Percentiles rank a stretch among this genome's conserved stretches.
These are phyloP conservation scores for Leucophenga montana DNA, from an alignment of 2,888 invertebrate genomes.

Conservation along the genomic window DNA sequence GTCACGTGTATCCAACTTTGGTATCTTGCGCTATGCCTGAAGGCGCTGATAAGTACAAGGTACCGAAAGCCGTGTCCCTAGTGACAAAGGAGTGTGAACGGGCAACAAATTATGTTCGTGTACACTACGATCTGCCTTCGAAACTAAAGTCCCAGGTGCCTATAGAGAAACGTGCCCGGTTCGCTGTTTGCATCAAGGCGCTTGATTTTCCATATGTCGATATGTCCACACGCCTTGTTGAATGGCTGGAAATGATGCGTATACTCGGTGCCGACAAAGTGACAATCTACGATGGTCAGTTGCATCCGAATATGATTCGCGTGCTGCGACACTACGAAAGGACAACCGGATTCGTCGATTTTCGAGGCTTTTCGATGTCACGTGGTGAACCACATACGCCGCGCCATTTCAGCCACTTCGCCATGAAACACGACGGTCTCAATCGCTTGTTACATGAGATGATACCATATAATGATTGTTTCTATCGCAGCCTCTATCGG, in stretches of 20 bases:
- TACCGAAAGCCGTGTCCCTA: constrained; percentile 50
- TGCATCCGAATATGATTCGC: constrained; percentile 90
- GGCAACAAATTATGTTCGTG: constrained; percentile 67
- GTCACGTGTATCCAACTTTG: constrained; percentile 89
- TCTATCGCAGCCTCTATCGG: constrained; percentile 90
- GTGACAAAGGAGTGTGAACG: constrained; percentile 40
- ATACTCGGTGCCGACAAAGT: constrained; percentile 90
- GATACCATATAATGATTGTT: constrained; percentile 94
- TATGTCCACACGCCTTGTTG: constrained; percentile 86
- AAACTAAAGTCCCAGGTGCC: too few relatives aligned
- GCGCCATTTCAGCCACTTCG: constrained; percentile 87
- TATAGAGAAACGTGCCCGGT: constrained; percentile 22
- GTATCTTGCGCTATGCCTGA: constrained; percentile 88
- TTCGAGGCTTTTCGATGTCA: constrained; percentile 85
- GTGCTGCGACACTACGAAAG: constrained; percentile 78
- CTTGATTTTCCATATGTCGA: constrained; percentile 92
- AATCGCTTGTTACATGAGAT: constrained; percentile 93
- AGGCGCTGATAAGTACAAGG: not conserved
- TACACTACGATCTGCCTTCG: constrained; percentile 39
- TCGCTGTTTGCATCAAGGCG: constrained; percentile 93
- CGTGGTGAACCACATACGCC: constrained; percentile 87
- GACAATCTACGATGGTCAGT: constrained; percentile 88
- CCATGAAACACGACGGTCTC: constrained; percentile 86
- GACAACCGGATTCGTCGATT: constrained; percentile 77
- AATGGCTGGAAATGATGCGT: constrained; percentile 90